Conservation (phyloP, 1,140 invertebrate species). For the Listronotus bonariensis region DNA sequence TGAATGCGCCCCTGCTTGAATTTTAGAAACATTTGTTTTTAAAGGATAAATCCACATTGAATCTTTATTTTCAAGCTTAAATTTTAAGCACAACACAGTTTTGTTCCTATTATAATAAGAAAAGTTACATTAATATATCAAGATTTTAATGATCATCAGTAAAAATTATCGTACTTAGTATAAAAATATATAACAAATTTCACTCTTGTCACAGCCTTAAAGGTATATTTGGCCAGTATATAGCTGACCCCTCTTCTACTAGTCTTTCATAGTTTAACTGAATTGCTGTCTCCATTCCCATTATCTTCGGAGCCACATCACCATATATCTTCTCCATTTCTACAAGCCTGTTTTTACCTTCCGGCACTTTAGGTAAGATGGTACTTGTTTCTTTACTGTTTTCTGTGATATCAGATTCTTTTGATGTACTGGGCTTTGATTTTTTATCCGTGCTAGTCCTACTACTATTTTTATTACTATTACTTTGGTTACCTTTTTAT, state of each 20-base stretch:
- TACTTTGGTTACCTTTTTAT: too few relatives aligned
- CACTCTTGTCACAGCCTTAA: constrained; percentile 57
- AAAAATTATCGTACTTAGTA: too few relatives aligned
- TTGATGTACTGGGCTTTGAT: background rate
- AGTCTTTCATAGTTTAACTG: constrained; percentile 68
- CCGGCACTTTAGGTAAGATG: constrained; percentile 29
- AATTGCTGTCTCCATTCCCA: constrained; percentile 74
- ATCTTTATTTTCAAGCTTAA: too few relatives aligned
- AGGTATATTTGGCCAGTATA: constrained; percentile 77
- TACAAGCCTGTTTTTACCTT: constrained; percentile 35
- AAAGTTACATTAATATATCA: too few relatives aligned
- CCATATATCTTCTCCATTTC: constrained; percentile 62
- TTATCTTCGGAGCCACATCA: constrained; percentile 66
- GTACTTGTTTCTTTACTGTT: constrained; percentile 9
- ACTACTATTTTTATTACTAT: background rate
- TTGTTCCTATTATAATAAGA: too few relatives aligned
- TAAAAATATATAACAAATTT: background rate
- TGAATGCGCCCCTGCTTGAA: too few relatives aligned
- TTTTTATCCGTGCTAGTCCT: background rate
- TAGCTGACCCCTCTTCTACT: constrained; percentile 65
- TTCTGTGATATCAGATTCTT: background rate
- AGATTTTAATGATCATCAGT: too few relatives aligned
- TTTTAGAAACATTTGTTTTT: too few relatives aligned
- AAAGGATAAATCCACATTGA: too few relatives aligned
- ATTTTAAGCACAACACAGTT: too few relatives aligned